Percentiles rank a stretch among this genome's conserved stretches.
phyloP scores from a whole-genome alignment of 2,113 vertebrate genomes.

The Chionomys nivalis region DNA sequence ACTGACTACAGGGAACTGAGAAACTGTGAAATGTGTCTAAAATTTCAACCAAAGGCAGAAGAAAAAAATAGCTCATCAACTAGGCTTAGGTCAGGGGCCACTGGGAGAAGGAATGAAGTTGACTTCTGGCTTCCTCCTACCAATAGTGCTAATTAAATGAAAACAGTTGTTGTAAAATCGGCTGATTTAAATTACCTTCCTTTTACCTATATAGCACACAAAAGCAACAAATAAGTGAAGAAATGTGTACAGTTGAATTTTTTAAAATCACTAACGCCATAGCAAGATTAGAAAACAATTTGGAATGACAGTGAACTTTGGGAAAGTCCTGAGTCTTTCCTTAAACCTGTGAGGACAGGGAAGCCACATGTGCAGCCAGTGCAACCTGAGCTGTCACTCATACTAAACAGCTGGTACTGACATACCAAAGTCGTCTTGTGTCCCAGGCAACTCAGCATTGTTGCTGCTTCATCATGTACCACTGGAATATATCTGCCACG shows the following conservation, averaged over 20 bases:
- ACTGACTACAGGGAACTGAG: slow-evolving; percentile 10
- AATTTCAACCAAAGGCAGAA: neutral
- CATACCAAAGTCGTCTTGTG: neutral
- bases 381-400: neutral
- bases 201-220: neutral
- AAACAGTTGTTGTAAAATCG: neutral
- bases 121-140: neutral
- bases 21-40: slow-evolving; percentile 26
- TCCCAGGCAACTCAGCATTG: neutral
- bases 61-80: neutral
- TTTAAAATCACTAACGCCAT: neutral
- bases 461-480: neutral
- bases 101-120: neutral
- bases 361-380: neutral
- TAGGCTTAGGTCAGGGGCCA: neutral
- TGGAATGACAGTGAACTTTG: neutral
- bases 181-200: neutral
- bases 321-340: too few relatives aligned
- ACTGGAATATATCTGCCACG: too few relatives aligned
- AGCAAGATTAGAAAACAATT: neutral
- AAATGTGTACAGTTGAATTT: neutral
- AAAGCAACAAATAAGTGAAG: neutral
- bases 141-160: neutral
- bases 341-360: neutral
- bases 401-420: neutral